Percentiles rank a stretch among this genome's conserved stretches.
Conservation (phyloP, 1,140 invertebrate species). For the Carcinoscorpius rotundicauda region DNA sequence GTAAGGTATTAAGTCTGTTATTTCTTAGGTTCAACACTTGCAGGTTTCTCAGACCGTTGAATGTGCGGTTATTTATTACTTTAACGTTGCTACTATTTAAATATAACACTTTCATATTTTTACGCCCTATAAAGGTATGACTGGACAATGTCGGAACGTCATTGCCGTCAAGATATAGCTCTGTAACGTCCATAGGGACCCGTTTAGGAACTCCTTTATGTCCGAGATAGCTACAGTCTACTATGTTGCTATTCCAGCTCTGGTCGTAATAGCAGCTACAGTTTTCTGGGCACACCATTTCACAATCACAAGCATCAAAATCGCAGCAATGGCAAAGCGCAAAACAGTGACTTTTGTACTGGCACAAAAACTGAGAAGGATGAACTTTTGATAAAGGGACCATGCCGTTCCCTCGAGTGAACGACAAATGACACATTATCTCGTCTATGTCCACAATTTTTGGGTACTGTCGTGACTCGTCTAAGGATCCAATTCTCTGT, state of each 20-base stretch:
- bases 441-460: slow-evolving; percentile 79
- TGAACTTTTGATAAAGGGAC: slow-evolving; percentile 69
- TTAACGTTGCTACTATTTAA: slow-evolving; percentile 78
- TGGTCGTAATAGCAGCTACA: slow-evolving; percentile 91
- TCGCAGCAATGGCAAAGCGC: slow-evolving; percentile 86
- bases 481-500: slow-evolving; percentile 46
- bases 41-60: slow-evolving; percentile 66
- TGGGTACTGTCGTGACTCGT: slow-evolving; percentile 65
- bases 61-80: slow-evolving; percentile 73
- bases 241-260: slow-evolving; percentile 83
- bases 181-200: slow-evolving; percentile 88
- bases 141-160: slow-evolving; percentile 70
- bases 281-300: slow-evolving; percentile 87
- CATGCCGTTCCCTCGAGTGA: slow-evolving; percentile 39
- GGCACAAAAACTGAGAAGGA: slow-evolving; percentile 78
- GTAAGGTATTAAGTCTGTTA: slow-evolving; percentile 62
- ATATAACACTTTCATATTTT: slow-evolving; percentile 70
- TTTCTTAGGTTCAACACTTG: slow-evolving; percentile 55
- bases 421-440: slow-evolving; percentile 77
- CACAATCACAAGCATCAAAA: slow-evolving; percentile 87
- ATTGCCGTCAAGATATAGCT: slow-evolving; percentile 84
- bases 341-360: slow-evolving; percentile 85
- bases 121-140: slow-evolving; percentile 80
- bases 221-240: slow-evolving; percentile 63
- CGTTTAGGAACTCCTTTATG: slow-evolving; percentile 64